Percentiles rank a stretch among this genome's conserved stretches.
Evolutionary conservation across 2,797 vertebrate species (phyloP).

Genomic region (Oophaga sylvatica): DNA sequence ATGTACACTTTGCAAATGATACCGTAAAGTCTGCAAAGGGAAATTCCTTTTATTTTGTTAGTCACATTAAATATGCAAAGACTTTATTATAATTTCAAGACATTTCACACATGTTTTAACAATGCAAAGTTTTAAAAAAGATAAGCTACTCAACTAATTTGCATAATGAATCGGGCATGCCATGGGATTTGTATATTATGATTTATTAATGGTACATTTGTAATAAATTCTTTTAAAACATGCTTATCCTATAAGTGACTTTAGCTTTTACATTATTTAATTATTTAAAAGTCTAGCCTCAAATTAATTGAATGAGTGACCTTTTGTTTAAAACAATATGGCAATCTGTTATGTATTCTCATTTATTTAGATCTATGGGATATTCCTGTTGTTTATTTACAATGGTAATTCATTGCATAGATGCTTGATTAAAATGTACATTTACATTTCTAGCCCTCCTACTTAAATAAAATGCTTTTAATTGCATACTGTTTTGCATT

Average conservation of each 20-base stretch:
- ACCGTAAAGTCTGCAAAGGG: background rate
- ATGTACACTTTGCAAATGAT: background rate
- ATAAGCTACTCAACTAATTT: conserved; percentile 39
- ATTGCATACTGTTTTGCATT: background rate
- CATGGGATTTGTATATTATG: conserved; percentile 51
- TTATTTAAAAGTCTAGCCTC: background rate
- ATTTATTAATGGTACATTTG: conserved; percentile 54
- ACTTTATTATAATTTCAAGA: conserved; percentile 43
- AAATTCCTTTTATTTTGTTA: conserved; percentile 38
- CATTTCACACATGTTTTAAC: conserved; percentile 57
- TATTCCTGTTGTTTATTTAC: background rate
- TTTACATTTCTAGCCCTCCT: background rate
- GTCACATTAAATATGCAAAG: conserved; percentile 45
- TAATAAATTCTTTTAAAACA: conserved; percentile 42
- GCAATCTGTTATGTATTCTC: background rate
- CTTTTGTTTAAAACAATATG: background rate
- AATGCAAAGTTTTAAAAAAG: conserved; percentile 42
- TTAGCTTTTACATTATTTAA: background rate
- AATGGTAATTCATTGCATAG: background rate
- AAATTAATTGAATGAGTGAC: background rate
- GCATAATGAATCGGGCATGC: conserved; percentile 22
- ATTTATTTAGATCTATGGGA: background rate
- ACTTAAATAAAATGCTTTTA: background rate
- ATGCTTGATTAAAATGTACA: background rate
- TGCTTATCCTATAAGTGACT: background rate